A percentile compares a stretch with the other conserved stretches of the same genome.
phyloP scores from a whole-genome alignment of 2,797 vertebrate species.

The Pterois miles region DNA sequence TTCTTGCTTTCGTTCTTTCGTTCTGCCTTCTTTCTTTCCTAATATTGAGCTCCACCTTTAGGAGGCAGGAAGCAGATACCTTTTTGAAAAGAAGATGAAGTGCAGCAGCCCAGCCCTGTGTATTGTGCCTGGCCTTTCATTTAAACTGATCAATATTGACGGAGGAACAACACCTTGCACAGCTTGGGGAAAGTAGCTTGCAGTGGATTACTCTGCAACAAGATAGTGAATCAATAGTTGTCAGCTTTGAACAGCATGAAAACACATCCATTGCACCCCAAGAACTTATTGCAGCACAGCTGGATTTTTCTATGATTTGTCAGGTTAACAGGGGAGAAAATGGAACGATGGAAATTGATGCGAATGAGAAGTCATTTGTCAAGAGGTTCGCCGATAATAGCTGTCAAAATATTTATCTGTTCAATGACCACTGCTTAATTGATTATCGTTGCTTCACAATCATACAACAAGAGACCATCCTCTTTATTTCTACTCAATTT shows the following conservation, averaged over 20 bases:
- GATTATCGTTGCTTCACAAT: background rate
- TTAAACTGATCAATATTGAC: slow-evolving; percentile 68
- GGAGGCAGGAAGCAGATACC: slow-evolving; percentile 32
- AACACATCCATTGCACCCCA: slow-evolving; percentile 19
- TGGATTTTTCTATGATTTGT: background rate
- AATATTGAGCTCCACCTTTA: slow-evolving; percentile 13
- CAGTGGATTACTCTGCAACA: slow-evolving; percentile 47
- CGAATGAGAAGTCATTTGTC: background rate
- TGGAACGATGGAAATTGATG: slow-evolving; percentile 13
- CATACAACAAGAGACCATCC: background rate
- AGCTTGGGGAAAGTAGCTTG: slow-evolving; percentile 18
- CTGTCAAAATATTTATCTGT: slow-evolving; percentile 19
- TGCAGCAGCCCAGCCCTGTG: slow-evolving; percentile 17
- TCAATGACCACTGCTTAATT: background rate
- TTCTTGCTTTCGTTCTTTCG: no score
- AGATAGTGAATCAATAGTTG: slow-evolving; percentile 58
- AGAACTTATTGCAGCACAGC: slow-evolving; percentile 9
- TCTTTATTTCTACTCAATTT: background rate
- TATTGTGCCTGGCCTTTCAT: slow-evolving; percentile 51
- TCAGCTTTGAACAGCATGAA: slow-evolving; percentile 33
- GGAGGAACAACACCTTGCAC: slow-evolving; percentile 41
- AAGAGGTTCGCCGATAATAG: background rate
- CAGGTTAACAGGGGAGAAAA: slow-evolving; percentile 6
- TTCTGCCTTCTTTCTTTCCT: background rate
- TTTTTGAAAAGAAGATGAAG: slow-evolving; percentile 47